Conservation (phyloP, 1,140 invertebrate species). For the Aphelinus certus region DNA sequence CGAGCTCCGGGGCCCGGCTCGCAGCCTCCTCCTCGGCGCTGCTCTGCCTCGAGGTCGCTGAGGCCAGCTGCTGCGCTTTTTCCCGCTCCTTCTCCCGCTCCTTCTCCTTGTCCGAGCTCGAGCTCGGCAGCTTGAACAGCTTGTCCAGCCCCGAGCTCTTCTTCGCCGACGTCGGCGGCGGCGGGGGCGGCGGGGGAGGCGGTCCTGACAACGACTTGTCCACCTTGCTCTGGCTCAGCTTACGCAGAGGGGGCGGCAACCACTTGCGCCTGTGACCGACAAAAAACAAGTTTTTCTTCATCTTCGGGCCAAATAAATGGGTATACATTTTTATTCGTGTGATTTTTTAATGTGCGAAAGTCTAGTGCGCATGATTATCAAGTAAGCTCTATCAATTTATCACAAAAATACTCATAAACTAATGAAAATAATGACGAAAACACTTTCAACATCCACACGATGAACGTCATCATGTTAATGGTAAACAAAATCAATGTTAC, state of each 20-base stretch:
- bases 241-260: conserved; percentile 88
- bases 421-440: too few relatives aligned
- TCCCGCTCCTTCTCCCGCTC: conserved; percentile 58
- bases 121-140: conserved; percentile 74
- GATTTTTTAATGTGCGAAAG: too few relatives aligned
- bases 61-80: conserved; percentile 49
- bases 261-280: conserved; percentile 79
- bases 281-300: too few relatives aligned
- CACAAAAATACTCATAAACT: too few relatives aligned
- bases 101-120: conserved; percentile 28
- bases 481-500: too few relatives aligned
- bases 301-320: too few relatives aligned
- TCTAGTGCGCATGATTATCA: too few relatives aligned
- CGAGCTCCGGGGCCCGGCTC: conserved; percentile 51
- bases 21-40: conserved; percentile 46
- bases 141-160: conserved; percentile 83
- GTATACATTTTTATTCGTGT: too few relatives aligned
- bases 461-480: too few relatives aligned
- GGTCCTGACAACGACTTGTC: conserved; percentile 71
- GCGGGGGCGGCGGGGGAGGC: conserved; percentile 61
- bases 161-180: conserved; percentile 62
- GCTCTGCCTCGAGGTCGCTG: conserved; percentile 53
- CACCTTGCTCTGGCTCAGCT: conserved; percentile 87
- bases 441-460: too few relatives aligned
- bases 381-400: too few relatives aligned